Base-by-base conservation (phyloP, 1,140 invertebrate species). In the Frieseomelitta varia region DNA sequence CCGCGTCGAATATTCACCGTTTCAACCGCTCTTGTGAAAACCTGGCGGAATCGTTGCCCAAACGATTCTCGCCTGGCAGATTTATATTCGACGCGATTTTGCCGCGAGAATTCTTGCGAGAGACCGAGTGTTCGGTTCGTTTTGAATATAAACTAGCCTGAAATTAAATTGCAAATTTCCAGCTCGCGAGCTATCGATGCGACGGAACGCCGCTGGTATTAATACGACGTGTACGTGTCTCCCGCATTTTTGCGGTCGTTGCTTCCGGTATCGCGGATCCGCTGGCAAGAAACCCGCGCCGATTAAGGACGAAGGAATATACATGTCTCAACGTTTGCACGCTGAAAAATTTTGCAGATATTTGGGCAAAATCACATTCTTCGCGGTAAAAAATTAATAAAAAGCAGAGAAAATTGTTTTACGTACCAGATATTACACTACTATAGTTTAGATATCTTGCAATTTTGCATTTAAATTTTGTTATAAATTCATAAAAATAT, bases 161-260 rank as follows among this genome's bases (percentile, higher is more conserved):
- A 55, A 67, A 82, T 82, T 82, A 82, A 82, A 82, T 82, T 82
- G 72, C 72, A 82, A 76, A 82, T 82, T 67, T 68, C 30, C 19
- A 4, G 51, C 27, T 19, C 67, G 58, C 39, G 68, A 15, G 27
- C 39, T 68, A 76, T 67, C 15, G 30, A 47, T 17, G 39, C 19
- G 39, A 19, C 17, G 58, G 11, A 19, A 56, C 3, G 10, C 10
- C 24, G 14, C 19, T n/a, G 10, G 34, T 68, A 58, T 76, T 76
- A 56, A 68, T 47, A 76, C 24, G 34, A n/a, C 10, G 27, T n/a
- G 17, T n/a, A 76, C 34, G 34, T 12, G 78, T 39, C 30, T 2
- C 19, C 51, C 19, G 19, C 4, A 14, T 61, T 61, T n/a, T n/a
- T 55, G 6, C 17, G 0, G 21, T 1, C 15, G 24, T 4, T 47